phyloP scores from a whole-genome alignment of 2,888 invertebrate genomes.

The Leptinotarsa tumamoca region DNA sequence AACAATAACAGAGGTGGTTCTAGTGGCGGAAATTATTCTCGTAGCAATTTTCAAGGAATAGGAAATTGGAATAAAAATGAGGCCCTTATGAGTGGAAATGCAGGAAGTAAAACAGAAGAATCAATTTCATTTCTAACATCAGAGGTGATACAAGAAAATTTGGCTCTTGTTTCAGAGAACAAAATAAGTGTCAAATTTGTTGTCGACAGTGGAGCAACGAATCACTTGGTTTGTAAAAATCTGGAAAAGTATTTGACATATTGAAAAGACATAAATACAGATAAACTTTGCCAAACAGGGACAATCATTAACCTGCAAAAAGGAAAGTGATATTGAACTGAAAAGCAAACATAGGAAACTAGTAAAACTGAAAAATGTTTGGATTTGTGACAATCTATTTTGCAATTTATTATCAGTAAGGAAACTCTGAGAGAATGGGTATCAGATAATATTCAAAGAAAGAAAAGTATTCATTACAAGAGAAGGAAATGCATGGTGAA shows the following conservation, averaged over 20 bases:
- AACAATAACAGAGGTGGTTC: conserved; percentile 18
- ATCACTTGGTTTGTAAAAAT: conserved; percentile 45
- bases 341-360: conserved; percentile 34
- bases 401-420: too few relatives aligned
- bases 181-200: conserved; percentile 41
- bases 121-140: conserved; percentile 26
- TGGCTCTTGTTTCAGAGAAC: conserved; percentile 30
- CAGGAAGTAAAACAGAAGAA: conserved; percentile 12
- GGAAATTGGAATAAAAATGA: not conserved
- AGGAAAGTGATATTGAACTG: conserved; percentile 43
- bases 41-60: conserved; percentile 2
- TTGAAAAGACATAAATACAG: conserved; percentile 22
- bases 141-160: conserved; percentile 25
- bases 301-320: conserved; percentile 40
- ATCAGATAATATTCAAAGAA: too few relatives aligned
- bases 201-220: conserved; percentile 49
- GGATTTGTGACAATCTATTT: too few relatives aligned
- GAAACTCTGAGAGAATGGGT: too few relatives aligned
- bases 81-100: not conserved
- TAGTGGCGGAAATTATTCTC: not conserved
- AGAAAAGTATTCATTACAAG: too few relatives aligned
- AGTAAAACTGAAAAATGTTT: conserved; percentile 40
- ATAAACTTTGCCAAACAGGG: conserved; percentile 50
- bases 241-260: conserved; percentile 30
- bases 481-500: conserved; percentile 3